These are phyloP conservation scores for Metridium senile DNA, from an alignment of 92 coral and sea anemone species.

Conservation along the genomic window DNA sequence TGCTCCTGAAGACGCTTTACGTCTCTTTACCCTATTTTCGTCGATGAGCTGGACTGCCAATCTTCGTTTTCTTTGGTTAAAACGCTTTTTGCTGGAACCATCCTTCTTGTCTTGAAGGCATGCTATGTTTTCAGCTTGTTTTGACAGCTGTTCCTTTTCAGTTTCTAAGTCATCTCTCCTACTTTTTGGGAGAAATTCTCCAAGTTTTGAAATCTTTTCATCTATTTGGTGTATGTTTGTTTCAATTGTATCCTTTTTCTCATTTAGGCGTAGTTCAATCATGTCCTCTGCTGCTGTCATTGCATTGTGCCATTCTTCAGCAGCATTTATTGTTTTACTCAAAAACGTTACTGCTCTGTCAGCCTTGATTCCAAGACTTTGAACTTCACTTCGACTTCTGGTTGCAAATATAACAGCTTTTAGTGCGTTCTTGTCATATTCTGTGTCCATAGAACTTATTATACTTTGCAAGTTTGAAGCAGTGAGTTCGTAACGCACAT, in stretches of 20 bases:
- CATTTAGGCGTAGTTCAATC: conserved; percentile 15
- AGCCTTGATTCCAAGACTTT: conserved; percentile 42
- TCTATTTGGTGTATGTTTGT: conserved; percentile 29
- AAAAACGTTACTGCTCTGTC: conserved; percentile 36
- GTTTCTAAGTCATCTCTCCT: too few relatives aligned
- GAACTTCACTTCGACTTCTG: conserved; percentile 38
- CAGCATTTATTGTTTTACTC: conserved; percentile 9
- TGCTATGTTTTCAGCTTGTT: too few relatives aligned
- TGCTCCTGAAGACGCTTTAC: conserved; percentile 38
- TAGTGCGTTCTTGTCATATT: conserved; percentile 47
- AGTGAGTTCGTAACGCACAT: conserved; percentile 21
- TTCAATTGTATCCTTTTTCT: conserved; percentile 25
- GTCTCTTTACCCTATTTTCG: conserved; percentile 51
- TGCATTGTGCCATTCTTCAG: conserved; percentile 33
- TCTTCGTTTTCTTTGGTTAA: conserved; percentile 26
- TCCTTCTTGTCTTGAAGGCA: too few relatives aligned
- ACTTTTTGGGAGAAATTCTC: too few relatives aligned
- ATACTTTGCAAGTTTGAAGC: conserved; percentile 3
- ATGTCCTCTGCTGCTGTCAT: conserved; percentile 40
- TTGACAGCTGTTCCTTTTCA: too few relatives aligned
- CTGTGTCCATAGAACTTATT: conserved; percentile 61
- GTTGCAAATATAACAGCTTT: conserved; percentile 56
- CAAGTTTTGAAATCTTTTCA: neutral
- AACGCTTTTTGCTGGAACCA: conserved; percentile 31
- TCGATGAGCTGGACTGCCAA: conserved; percentile 38